Base-by-base conservation (phyloP, 2,113 vertebrate genomes). In the Tetrax tetrax region DNA sequence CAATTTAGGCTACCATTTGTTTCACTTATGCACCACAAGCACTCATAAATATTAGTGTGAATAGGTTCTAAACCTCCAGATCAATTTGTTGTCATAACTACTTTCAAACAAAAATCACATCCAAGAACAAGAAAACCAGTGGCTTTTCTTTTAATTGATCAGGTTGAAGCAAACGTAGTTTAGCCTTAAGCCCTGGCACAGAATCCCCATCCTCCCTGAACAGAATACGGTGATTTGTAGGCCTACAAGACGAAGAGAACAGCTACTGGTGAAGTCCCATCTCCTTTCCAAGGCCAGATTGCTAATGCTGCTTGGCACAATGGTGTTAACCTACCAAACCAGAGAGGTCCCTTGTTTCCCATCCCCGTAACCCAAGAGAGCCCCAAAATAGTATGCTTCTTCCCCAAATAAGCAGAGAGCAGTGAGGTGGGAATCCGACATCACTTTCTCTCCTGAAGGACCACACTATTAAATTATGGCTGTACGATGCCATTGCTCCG, bases 101-200 rank as follows among this genome's bases (percentile, higher is more conserved):
- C n/a, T 88, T 95, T 76, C 83, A 71, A 84, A 86, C 6, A 95
- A 47, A 85, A 92, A 83, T 76, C 71, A 47, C n/a, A 79, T 41
- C 14, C 33, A 89, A 53, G 7, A 80, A 29, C 12, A 81, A 81
- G 20, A 89, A 94, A 83, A 50, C 17, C 21, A 21, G 33, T 28
- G 54, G 7, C 6, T 83, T 77, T 76, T 57, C 43, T 66, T 89
- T 57, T 45, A 76, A 45, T 16, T 56, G 24, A 35, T 89, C 23
- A 35, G 17, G 50, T 65, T 87, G 33, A 85, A 79, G 11, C 16
- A 71, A 84, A n/a, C 6, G 47, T 2, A 37, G 31, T 56, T 80
- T 37, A 90, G 6, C 41, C 60, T 45, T 64, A 27, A 81, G 22
- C 35, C 35, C 57, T 78, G 31, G 8, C 3, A 4, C 64, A 41